These are phyloP conservation scores for Pempheris klunzingeri DNA, from an alignment of 2,797 vertebrate genomes.

Conservation along the genomic window DNA sequence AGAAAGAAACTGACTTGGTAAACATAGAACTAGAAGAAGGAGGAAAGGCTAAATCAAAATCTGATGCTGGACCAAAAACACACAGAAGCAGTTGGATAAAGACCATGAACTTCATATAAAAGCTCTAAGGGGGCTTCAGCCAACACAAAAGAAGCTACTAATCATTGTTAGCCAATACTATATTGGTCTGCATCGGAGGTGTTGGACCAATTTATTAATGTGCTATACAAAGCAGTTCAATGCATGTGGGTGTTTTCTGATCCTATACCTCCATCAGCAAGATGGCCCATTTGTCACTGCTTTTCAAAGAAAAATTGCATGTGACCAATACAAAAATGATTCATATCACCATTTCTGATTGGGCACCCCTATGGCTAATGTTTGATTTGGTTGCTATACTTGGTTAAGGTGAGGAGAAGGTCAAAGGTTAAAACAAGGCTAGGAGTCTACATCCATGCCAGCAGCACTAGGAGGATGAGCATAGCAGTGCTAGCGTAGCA, in stretches of 20 bases:
- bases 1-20: conserved; percentile 29
- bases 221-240: conserved; percentile 35
- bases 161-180: conserved; percentile 43
- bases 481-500: background rate
- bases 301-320: background rate
- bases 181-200: conserved; percentile 49
- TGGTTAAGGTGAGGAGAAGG: background rate
- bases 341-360: background rate
- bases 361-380: background rate
- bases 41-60: conserved; percentile 35
- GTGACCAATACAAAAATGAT: background rate
- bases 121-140: conserved; percentile 43
- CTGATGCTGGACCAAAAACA: conserved; percentile 55
- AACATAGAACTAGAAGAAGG: conserved; percentile 22
- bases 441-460: background rate
- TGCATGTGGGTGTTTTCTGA: conserved; percentile 13
- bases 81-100: conserved; percentile 65
- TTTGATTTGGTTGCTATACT: background rate
- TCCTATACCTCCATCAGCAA: background rate
- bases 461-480: background rate
- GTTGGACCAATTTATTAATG: conserved; percentile 45
- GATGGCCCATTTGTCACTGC: conserved; percentile 13
- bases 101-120: conserved; percentile 61
- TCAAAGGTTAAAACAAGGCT: background rate
- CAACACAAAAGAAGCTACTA: conserved; percentile 32